phyloP scores from a whole-genome alignment of 53 echinoderm and acorn worm species.

The Crossaster papposus region DNA sequence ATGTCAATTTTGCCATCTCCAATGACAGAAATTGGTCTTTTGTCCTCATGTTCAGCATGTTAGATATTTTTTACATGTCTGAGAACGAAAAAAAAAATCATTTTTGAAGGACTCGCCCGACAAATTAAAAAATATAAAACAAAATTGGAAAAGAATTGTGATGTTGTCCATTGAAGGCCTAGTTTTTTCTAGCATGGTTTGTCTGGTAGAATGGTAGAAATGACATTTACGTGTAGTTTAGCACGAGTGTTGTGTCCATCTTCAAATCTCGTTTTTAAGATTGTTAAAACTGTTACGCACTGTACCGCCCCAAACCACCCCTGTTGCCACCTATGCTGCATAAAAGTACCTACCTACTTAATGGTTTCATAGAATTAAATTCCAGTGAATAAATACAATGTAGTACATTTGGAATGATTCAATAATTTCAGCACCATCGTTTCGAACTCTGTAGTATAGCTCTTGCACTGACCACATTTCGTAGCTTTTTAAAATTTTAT shows the following conservation, averaged over 20 bases:
- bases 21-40: too few relatives aligned
- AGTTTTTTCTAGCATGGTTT: constrained; percentile 26
- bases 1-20: too few relatives aligned
- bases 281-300: neutral
- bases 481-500: too few relatives aligned
- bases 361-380: too few relatives aligned
- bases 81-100: neutral
- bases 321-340: neutral
- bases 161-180: constrained; percentile 12
- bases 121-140: neutral
- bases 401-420: too few relatives aligned
- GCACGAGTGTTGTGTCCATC: constrained; percentile 1
- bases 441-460: too few relatives aligned
- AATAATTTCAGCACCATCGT: too few relatives aligned
- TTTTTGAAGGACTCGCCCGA: neutral
- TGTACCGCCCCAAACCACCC: neutral
- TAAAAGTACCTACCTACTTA: too few relatives aligned
- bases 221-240: neutral
- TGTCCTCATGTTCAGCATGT: too few relatives aligned
- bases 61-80: too few relatives aligned
- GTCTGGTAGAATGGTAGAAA: neutral
- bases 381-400: too few relatives aligned
- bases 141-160: neutral
- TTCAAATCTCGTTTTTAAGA: neutral
- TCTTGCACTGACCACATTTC: too few relatives aligned